Base-by-base conservation (phyloP, 2,888 invertebrate species). In the Drosophila seclusa region DNA sequence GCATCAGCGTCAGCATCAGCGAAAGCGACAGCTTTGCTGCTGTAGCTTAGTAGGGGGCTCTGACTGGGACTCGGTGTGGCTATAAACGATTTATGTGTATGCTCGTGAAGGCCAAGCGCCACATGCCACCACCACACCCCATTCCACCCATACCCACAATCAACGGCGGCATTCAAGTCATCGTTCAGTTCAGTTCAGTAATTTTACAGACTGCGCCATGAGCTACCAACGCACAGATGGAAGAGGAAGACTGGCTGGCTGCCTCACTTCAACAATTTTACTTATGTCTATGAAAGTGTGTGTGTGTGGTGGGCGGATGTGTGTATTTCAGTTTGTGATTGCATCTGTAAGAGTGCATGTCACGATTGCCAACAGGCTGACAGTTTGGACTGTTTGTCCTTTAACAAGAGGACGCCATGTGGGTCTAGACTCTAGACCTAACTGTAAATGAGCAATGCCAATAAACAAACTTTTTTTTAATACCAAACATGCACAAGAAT, bases 151-250 rank as follows among this genome's bases (percentile, higher is more conserved):
- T 50, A 48, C 42, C 58, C 66, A 54, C 69, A 72, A 72, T 66
- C 59, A 60, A 68, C 67, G 65, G 68, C 75, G 71, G 77, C 78
- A 78, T 82, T 86, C 87, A 90, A 90, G 90, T 90, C 83, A 82
- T 87, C 89, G 88, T 88, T 90, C 89, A 90, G 87, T 84, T 79
- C 79, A 76, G 83, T 84, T 89, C 90, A 88, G 90, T 87, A 90
- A 90, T 90, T 90, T 90, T 82, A 86, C 87, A 89, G 89, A 78
- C 83, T 82, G 80, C 80, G 73, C 66, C 86, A 88, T 82, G 82
- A 83, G 86, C 83, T 89, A 78, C 76, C 83, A 83, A 81, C 77
- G 83, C 79, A 79, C 79, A 76, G 61, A 76, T 67, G 76, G 61
- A 75, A 68, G 67, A 45, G 73, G 61, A 60, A 59, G 67, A 63